Evolutionary conservation across 1,140 invertebrate species (phyloP), one percentile per base, ranked within the genome.

Genomic region (Rhagoletis pomonella): DNA sequence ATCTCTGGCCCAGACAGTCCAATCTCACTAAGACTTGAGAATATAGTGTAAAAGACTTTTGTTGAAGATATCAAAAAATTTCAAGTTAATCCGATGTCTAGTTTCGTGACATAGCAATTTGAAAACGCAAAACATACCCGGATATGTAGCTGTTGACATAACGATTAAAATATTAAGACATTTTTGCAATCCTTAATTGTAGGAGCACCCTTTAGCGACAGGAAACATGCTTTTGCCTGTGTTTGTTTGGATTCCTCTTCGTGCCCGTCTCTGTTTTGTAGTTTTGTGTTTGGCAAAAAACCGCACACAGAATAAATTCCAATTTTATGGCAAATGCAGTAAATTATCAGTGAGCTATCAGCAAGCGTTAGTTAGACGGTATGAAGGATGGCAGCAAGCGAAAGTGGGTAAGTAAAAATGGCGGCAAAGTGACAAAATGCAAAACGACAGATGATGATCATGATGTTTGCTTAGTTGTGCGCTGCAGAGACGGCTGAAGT

Each of bases 271-370:
- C 47, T 55, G 73, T 81, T 55, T 50, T 42, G 47, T 81, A 81
- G 73, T 55, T 55, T 81, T 81, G 14, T 81, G 73, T 81, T 81
- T 81, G 47, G 73, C 73, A 81, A 81, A 81, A 81, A 39, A 81
- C 73, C 73, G 47, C 73, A 81, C 73, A 81, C 73, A 81, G 47
- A 81, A 81, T 81, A 81, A 81, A 81, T 81, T 81, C 47, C 73
- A 55, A 81, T 81, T 81, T 81, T 81, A 81, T 81, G 73, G 73
- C 73, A 81, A 81, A 81, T 81, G 47, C 73, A 81, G 73, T 81
- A 81, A 81, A 81, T 55, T 81, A n/a, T 81, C 73, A 81, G n/a
- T 55, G 73, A 81, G 73, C 73, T 55, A 81, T 12, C 50, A 29
- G 73, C 73, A 55, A 81, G 55, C 42, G 67, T 3, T 73, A 3